Percentiles rank a stretch among this genome's conserved stretches.
phyloP scores from a whole-genome alignment of 1,140 invertebrate genomes.

The Globodera ellingtonae region DNA sequence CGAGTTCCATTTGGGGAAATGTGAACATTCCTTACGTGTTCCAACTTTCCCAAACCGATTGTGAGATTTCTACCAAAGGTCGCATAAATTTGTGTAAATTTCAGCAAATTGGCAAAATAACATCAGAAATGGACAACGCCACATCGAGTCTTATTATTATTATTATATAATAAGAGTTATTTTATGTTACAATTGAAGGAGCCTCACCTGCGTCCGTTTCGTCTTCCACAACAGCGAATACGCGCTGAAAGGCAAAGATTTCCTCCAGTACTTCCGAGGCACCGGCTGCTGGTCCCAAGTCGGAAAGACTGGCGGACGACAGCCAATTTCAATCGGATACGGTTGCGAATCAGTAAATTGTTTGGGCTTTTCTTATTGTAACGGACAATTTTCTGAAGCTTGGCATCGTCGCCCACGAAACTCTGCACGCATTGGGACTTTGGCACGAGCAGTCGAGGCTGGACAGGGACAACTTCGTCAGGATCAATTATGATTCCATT shows the following conservation, averaged over 20 bases:
- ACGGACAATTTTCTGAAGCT: slow-evolving; percentile 41
- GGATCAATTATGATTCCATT: slow-evolving; percentile 52
- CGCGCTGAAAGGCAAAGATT: slow-evolving; percentile 27
- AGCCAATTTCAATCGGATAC: slow-evolving; percentile 62
- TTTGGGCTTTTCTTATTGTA: background rate
- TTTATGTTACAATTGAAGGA: background rate
- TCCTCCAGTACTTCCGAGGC: slow-evolving; percentile 56
- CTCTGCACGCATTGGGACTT: slow-evolving; percentile 68
- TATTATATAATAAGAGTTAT: background rate
- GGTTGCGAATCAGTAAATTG: slow-evolving; percentile 58
- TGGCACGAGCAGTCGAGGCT: slow-evolving; percentile 65
- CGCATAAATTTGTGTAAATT: slow-evolving; percentile 22
- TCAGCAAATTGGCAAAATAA: slow-evolving; percentile 53
- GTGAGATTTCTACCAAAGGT: background rate
- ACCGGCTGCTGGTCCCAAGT: slow-evolving; percentile 64
- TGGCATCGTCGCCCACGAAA: slow-evolving; percentile 67
- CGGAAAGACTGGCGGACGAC: slow-evolving; percentile 52
- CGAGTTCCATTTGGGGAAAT: slow-evolving; percentile 49
- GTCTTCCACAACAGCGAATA: slow-evolving; percentile 47
- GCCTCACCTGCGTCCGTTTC: slow-evolving; percentile 55
- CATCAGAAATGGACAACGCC: slow-evolving; percentile 50
- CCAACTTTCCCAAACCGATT: slow-evolving; percentile 37
- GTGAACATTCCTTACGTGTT: slow-evolving; percentile 52
- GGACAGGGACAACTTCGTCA: slow-evolving; percentile 61
- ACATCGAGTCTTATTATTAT: slow-evolving; percentile 44